phyloP scores from a whole-genome alignment of 1,140 invertebrate genomes.

The Nebria ingens region DNA sequence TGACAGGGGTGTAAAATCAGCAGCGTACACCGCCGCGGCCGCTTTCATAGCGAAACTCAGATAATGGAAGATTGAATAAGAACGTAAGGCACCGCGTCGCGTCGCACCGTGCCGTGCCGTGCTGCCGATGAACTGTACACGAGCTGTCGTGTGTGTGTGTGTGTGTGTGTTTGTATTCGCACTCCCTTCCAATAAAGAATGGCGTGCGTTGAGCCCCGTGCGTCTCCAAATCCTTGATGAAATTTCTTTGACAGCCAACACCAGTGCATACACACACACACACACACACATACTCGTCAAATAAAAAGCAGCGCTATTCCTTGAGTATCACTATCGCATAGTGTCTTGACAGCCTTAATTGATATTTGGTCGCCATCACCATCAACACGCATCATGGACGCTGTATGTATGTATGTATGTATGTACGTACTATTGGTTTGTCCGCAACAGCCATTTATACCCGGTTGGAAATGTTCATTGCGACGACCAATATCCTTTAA shows the following conservation, averaged over 20 bases:
- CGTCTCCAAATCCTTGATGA: conserved; percentile 20
- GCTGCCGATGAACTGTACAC: not conserved
- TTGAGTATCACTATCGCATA: too few species aligned
- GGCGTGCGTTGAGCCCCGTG: not conserved
- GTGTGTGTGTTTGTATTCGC: not conserved
- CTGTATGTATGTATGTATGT: too few species aligned
- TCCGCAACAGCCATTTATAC: too few species aligned
- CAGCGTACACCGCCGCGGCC: conserved; percentile 11
- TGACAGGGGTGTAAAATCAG: conserved; percentile 24
- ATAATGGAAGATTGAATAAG: conserved; percentile 25
- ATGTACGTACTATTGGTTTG: too few species aligned
- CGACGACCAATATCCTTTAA: too few species aligned
- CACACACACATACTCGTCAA: too few species aligned
- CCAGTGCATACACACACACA: not conserved
- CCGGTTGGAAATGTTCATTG: too few species aligned
- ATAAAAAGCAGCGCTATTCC: too few species aligned
- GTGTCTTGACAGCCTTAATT: too few species aligned
- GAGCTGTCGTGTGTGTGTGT: not conserved
- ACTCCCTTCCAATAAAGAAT: not conserved
- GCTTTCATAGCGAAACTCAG: conserved; percentile 16
- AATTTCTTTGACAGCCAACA: conserved; percentile 10
- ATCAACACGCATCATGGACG: too few species aligned
- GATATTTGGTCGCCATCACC: too few species aligned
- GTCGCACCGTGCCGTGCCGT: not conserved
- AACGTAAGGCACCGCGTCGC: conserved; percentile 16